Conservation (phyloP, 2,113 vertebrate genomes). For the Mesocricetus auratus region DNA sequence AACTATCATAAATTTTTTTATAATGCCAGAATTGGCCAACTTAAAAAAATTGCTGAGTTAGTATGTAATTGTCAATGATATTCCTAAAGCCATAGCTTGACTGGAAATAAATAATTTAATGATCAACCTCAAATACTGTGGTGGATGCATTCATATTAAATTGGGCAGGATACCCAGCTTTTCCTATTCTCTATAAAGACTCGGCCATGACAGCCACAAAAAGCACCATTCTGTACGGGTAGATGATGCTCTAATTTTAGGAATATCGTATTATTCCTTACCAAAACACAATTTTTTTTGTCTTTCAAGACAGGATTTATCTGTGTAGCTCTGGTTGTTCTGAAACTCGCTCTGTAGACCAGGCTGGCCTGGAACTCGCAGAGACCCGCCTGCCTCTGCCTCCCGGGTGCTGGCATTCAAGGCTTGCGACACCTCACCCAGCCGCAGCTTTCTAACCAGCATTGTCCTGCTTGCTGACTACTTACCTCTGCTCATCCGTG, state of each 20-base stretch:
- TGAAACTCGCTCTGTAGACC: too few species aligned
- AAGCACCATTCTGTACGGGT: neutral
- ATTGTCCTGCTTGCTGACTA: neutral
- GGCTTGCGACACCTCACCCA: too few species aligned
- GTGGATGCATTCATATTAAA: neutral
- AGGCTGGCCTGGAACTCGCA: too few species aligned
- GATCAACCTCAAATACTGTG: neutral
- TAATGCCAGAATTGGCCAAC: neutral
- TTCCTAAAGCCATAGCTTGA: neutral
- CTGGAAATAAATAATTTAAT: conserved; percentile 3
- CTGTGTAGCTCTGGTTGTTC: too few species aligned
- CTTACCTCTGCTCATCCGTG: neutral
- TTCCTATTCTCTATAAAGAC: neutral
- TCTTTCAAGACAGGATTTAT: too few species aligned
- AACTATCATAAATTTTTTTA: conserved; percentile 8
- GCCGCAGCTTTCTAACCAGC: neutral
- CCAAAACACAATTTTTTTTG: neutral
- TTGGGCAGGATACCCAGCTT: too few species aligned
- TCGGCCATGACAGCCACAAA: neutral
- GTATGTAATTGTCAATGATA: neutral
- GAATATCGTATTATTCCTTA: neutral
- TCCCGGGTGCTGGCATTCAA: too few species aligned
- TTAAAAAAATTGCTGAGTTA: neutral
- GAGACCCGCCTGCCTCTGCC: too few species aligned
- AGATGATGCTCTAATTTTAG: conserved; percentile 27